phyloP scores from a whole-genome alignment of 2,113 vertebrate species.

The Corythaixoides concolor region DNA sequence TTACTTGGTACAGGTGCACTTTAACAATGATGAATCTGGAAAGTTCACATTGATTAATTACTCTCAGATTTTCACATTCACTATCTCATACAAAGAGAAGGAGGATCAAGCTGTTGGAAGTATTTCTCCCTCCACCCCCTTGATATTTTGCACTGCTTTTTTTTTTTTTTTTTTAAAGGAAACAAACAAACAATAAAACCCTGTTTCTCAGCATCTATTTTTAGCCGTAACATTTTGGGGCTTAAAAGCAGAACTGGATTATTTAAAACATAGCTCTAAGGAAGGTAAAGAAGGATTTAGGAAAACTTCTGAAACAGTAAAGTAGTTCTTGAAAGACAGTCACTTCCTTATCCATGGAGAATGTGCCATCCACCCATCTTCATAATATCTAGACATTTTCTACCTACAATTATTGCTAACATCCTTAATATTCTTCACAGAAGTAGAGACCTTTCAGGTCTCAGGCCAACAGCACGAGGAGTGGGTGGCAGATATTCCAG shows the following conservation, averaged over 20 bases:
- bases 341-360: not conserved
- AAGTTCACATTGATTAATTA: constrained; percentile 66
- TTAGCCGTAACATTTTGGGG: not conserved
- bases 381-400: not conserved
- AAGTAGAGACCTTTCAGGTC: not conserved
- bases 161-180: not conserved
- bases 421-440: not conserved
- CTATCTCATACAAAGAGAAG: not conserved
- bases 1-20: constrained; percentile 41
- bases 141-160: not conserved
- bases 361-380: not conserved
- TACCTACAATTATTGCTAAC: not conserved
- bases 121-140: not conserved
- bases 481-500: not conserved
- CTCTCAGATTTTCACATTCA: not conserved
- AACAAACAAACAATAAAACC: not conserved
- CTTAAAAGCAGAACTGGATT: not conserved
- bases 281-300: not conserved
- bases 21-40: constrained; percentile 43
- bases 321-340: not conserved
- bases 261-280: constrained; percentile 4
- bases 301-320: not conserved
- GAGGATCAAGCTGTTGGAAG: not conserved
- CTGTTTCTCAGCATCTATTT: not conserved
- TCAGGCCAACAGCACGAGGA: not conserved